A percentile compares a stretch with the other conserved stretches of the same genome.
These are phyloP conservation scores for Tyrophagus putrescentiae DNA, from an alignment of 1,140 invertebrate species.

Conservation along the genomic window DNA sequence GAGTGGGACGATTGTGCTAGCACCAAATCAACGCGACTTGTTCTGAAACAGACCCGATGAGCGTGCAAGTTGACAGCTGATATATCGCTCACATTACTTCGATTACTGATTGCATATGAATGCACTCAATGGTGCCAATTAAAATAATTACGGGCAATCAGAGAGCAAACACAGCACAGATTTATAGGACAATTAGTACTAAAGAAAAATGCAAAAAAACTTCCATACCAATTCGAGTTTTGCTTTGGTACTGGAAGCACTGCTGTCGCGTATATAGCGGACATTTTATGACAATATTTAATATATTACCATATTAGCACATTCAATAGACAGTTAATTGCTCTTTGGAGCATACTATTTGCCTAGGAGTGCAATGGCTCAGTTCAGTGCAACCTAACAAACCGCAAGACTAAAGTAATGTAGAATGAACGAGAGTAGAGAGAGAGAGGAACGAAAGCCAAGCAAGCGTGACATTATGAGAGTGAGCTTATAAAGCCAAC, in stretches of 20 bases:
- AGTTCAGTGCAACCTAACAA: no score
- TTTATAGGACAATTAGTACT: not conserved
- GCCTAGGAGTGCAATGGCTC: not conserved
- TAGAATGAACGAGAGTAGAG: no score
- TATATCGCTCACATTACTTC: not conserved
- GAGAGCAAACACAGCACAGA: not conserved
- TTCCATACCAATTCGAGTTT: no score
- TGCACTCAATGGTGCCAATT: not conserved
- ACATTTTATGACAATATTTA: no score
- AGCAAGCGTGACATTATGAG: slow-evolving; percentile 18
- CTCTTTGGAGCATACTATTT: slow-evolving; percentile 15
- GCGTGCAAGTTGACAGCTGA: not conserved
- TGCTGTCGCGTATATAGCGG: no score
- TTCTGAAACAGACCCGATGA: not conserved
- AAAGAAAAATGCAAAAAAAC: no score
- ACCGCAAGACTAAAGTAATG: no score
- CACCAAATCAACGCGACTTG: not conserved
- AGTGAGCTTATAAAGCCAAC: no score
- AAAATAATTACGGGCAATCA: slow-evolving; percentile 6
- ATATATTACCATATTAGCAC: no score
- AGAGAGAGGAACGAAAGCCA: no score
- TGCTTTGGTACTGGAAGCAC: no score
- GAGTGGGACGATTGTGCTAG: not conserved
- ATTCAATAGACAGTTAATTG: no score
- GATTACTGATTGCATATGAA: not conserved